Base-by-base conservation (phyloP, 2,113 vertebrate genomes). In the Eulemur rufifrons region DNA sequence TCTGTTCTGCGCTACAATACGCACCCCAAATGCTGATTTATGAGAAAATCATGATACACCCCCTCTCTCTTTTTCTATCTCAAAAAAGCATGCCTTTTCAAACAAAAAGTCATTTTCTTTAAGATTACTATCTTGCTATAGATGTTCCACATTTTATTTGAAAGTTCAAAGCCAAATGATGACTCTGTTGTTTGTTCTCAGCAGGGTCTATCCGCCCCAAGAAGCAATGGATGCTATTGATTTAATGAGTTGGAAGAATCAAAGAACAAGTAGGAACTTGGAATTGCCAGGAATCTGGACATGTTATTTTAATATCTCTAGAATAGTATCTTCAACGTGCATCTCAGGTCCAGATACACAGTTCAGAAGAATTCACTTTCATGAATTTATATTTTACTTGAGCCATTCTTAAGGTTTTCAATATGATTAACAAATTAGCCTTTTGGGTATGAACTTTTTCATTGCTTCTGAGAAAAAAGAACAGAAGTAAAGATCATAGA, bases 401-500 rank as follows among this genome's bases (percentile, higher is more conserved):
- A 94, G 20, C 6, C n/a, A 81, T 61, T 77, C 25, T 64, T 34
- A 95, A 52, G 3, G 7, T 4, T 94, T 96, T 91, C 61, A 83
- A 56, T 59, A 50, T 61, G 45, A 91, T 74, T 73, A 68, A 63
- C 7, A 91, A 86, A 93, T 52, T 64, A 45, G 5, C 7, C 12
- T 89, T 66, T 91, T 63, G 64, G 18, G 29, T 50, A 45, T 5
- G 54, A 29, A 59, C 27, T 3, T 84, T 87, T 95, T 89, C 25
- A 89, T 73, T 91, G 32, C 9, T 83, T 78, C 50, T 95, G 18
- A 93, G 34, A 84, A 97, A 96, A 77, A 0, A 92, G n/a, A 32
- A 84, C 3, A 91, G 45, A 66, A 96, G 42, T n/a, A 69, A 84
- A 86, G 8, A 81, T 56, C 68, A 81, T 61, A 85, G 3, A 86